A percentile compares a stretch with the other conserved stretches of the same genome.
Evolutionary conservation across 2,888 invertebrate species (phyloP).

Genomic region (Odiellus spinosus): DNA sequence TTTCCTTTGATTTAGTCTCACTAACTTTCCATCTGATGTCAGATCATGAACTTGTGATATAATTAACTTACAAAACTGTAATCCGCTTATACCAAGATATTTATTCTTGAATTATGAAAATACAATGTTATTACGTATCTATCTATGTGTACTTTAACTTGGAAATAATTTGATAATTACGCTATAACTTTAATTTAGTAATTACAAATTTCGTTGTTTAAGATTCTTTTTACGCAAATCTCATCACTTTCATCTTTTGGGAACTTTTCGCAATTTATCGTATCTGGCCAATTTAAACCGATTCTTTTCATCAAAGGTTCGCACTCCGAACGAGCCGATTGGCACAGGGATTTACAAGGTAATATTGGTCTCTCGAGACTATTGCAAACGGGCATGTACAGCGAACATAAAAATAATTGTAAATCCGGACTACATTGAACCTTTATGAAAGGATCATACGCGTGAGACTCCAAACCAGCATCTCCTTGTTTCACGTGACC

Average conservation of each 20-base stretch:
- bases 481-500: slow-evolving; percentile 86
- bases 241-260: slow-evolving; percentile 46
- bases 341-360: slow-evolving; percentile 76
- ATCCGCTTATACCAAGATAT: no score
- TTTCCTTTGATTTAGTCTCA: no score
- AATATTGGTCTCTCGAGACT: slow-evolving; percentile 74
- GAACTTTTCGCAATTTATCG: slow-evolving; percentile 69
- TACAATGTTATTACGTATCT: no score
- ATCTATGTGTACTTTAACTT: no score
- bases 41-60: no score
- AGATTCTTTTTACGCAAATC: no score
- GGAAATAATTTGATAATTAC: no score
- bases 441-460: slow-evolving; percentile 84
- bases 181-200: no score
- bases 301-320: slow-evolving; percentile 68
- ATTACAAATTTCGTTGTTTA: no score
- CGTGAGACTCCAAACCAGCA: slow-evolving; percentile 79
- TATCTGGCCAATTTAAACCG: slow-evolving; percentile 76
- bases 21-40: no score
- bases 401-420: slow-evolving; percentile 84
- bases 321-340: slow-evolving; percentile 72
- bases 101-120: no score
- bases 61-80: no score
- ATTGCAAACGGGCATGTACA: slow-evolving; percentile 91
- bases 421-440: slow-evolving; percentile 85